phyloP scores from a whole-genome alignment of 2,113 vertebrate species.

The Pitta sordida region DNA sequence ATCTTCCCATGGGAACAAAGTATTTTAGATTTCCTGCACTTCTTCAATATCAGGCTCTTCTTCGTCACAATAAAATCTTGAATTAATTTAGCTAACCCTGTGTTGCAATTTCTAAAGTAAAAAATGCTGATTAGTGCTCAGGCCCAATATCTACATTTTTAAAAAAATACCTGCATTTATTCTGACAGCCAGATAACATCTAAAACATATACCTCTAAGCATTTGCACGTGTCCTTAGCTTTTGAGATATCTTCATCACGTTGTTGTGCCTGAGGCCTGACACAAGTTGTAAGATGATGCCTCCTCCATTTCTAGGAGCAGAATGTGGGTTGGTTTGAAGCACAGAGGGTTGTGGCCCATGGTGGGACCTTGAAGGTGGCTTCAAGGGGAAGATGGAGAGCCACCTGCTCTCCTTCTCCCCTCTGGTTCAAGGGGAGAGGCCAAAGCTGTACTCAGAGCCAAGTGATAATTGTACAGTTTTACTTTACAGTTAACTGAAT shows the following conservation, averaged over 20 bases:
- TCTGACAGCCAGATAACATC: neutral
- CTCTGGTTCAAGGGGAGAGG: neutral
- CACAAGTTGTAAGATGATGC: neutral
- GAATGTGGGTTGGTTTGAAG: fast-evolving
- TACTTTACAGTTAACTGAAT: slow-evolving; percentile 54
- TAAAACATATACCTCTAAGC: neutral
- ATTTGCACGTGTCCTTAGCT: neutral
- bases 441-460: neutral
- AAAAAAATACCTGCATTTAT: neutral
- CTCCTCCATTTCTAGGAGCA: fast-evolving
- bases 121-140: neutral
- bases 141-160: neutral
- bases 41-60: neutral
- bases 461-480: slow-evolving; percentile 56
- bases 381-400: neutral
- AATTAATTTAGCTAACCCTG: neutral
- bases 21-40: neutral
- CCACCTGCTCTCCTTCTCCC: neutral
- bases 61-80: neutral
- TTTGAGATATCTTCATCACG: neutral
- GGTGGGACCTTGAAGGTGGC: neutral
- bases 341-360: fast-evolving
- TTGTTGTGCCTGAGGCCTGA: neutral
- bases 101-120: neutral
- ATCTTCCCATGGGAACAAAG: neutral